Base-by-base conservation (phyloP, 2,888 invertebrate genomes). In the Brenthis ino region DNA sequence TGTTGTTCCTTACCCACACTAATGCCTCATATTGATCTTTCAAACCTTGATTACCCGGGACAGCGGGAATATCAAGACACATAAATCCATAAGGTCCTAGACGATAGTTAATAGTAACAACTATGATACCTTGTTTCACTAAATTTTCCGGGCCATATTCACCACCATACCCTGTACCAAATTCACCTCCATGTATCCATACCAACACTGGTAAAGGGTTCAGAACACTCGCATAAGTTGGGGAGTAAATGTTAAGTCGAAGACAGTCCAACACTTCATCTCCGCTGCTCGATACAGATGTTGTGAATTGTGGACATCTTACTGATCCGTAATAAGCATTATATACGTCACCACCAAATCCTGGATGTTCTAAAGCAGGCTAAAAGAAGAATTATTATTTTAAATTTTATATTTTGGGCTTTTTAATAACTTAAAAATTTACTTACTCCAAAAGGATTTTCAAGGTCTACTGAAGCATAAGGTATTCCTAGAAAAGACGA, bases 191-290 rank as follows among this genome's bases (percentile, higher is more conserved):
- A 55, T 92, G 91, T 55, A 92, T 84, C 89, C 89, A 93, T 3
- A 91, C 86, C 55, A 92, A 69, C 1, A 93, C 92, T 16, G 93
- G 91, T 48, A 91, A 71, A 4, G 89, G 91, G 68, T 83, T 88
- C 14, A 72, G 77, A 5, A 82, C 78, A 65, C 86, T 86, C 2
- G 93, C 91, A 66, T 75, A 72, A 50, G 79, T 82, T 6, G 92
- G 92, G 4, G 89, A 88, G 70, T 85, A 91, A 0, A 96, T 94
- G 79, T 96, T 96, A 6, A 96, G 79, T 69, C 93, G 94, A 0
- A 96, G 91, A 72, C 96, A 96, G 79, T 95, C 94, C 69, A 94
- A 85, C 57, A 80, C 76, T 66, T 89, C 76, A n/a, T 70, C 47
- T 71, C 74, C 53, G 85, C 87, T 66, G 43, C 72, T 70, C 47